Percentiles rank a stretch among this genome's conserved stretches.
phyloP scores from a whole-genome alignment of 2,113 vertebrate species.

The Gorsachius goisagi region DNA sequence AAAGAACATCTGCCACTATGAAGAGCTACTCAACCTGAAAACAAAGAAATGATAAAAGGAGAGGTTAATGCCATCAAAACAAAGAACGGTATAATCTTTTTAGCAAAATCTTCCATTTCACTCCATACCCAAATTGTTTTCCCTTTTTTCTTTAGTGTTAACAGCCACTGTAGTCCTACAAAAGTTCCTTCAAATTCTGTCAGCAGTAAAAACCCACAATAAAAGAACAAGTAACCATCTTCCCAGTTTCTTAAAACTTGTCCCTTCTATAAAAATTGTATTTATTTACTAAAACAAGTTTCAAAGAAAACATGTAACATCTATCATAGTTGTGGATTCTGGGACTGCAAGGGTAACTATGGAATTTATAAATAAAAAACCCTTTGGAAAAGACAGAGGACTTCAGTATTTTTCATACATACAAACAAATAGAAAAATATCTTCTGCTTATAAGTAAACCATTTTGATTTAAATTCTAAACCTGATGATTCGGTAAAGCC shows the following conservation, averaged over 20 bases:
- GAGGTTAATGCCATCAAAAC: background rate
- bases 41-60: background rate
- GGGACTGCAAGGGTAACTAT: background rate
- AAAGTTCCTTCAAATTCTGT: background rate
- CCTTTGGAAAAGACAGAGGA: background rate
- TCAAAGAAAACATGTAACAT: background rate
- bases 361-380: background rate
- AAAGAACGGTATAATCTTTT: background rate
- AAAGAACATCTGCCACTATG: background rate
- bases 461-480: background rate
- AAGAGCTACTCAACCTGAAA: constrained; percentile 1
- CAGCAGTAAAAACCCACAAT: background rate
- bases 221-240: background rate
- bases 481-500: background rate
- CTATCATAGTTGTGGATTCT: background rate
- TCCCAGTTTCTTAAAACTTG: background rate
- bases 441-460: background rate
- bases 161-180: background rate
- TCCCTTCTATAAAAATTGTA: background rate
- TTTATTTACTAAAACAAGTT: background rate
- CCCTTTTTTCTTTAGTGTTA: background rate
- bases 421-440: background rate
- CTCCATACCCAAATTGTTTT: background rate
- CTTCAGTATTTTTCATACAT: background rate
- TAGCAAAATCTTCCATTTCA: background rate